phyloP scores from a whole-genome alignment of 2,113 vertebrate genomes.

The Macquaria ambigua region DNA sequence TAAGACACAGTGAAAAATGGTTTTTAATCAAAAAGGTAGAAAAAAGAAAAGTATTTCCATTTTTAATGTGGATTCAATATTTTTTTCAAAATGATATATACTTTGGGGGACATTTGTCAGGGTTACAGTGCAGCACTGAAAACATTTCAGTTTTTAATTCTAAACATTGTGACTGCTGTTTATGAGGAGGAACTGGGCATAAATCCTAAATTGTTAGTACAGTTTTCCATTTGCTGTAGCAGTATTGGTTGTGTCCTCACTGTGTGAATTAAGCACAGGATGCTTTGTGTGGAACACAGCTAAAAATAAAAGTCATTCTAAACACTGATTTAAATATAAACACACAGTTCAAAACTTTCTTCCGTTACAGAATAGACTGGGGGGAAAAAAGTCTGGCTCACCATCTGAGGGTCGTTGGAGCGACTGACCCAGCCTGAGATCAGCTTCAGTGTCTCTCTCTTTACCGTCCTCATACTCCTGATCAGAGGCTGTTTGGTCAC shows the following conservation, averaged over 20 bases:
- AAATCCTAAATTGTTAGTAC: background rate
- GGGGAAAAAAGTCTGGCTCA: constrained; percentile 70
- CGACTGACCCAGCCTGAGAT: constrained; percentile 98
- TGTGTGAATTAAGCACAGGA: background rate
- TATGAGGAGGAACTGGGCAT: too few species aligned
- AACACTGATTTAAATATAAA: background rate
- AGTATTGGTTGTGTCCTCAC: background rate
- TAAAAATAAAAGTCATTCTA: background rate
- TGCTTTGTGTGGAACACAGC: background rate
- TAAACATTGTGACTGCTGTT: background rate
- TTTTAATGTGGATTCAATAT: background rate
- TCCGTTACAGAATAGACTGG: background rate
- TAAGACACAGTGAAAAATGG: background rate
- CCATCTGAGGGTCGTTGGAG: constrained; percentile 97
- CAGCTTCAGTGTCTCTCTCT: constrained; percentile 96
- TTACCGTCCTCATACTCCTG: constrained; percentile 96
- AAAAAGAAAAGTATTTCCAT: too few species aligned
- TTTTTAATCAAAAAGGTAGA: background rate
- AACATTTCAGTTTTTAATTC: background rate
- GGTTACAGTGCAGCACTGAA: too few species aligned
- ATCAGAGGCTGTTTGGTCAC: constrained; percentile 97
- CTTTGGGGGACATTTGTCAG: background rate
- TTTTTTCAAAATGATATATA: background rate
- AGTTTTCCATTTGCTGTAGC: background rate
- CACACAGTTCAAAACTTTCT: background rate